Conservation (phyloP, 2,888 invertebrate species). For the Tortrix viridana region DNA sequence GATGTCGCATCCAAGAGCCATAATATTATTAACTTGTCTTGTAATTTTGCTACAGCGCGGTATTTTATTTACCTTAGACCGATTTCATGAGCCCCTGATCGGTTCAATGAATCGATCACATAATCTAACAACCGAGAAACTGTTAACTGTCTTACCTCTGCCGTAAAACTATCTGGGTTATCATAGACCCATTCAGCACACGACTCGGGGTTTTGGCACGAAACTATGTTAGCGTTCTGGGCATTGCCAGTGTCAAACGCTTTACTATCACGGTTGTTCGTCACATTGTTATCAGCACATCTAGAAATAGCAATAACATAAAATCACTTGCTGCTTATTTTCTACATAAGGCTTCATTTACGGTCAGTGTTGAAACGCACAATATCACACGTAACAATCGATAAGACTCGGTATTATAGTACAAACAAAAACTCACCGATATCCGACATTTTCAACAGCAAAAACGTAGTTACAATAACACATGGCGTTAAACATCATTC, state of each 20-base stretch:
- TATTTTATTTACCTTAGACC: no score
- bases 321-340: not conserved
- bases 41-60: no score
- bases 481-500: slow-evolving; percentile 9
- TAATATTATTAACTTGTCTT: no score
- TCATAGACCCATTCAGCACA: slow-evolving; percentile 51
- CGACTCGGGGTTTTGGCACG: slow-evolving; percentile 6
- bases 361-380: no score
- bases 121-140: not conserved
- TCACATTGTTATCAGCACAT: slow-evolving; percentile 9
- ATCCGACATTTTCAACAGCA: slow-evolving; percentile 26
- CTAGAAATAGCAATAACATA: slow-evolving; percentile 6
- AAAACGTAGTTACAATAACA: slow-evolving; percentile 30
- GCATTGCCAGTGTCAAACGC: slow-evolving; percentile 2
- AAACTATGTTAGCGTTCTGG: not conserved
- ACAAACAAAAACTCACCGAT: slow-evolving; percentile 21
- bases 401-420: not conserved
- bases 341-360: not conserved
- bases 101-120: no score
- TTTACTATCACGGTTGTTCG: not conserved
- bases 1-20: no score
- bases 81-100: no score
- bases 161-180: slow-evolving; percentile 47
- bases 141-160: slow-evolving; percentile 44
- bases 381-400: no score